Evolutionary conservation across 2,797 vertebrate genomes (phyloP).

Genomic region (Zenarchopterus dispar): DNA sequence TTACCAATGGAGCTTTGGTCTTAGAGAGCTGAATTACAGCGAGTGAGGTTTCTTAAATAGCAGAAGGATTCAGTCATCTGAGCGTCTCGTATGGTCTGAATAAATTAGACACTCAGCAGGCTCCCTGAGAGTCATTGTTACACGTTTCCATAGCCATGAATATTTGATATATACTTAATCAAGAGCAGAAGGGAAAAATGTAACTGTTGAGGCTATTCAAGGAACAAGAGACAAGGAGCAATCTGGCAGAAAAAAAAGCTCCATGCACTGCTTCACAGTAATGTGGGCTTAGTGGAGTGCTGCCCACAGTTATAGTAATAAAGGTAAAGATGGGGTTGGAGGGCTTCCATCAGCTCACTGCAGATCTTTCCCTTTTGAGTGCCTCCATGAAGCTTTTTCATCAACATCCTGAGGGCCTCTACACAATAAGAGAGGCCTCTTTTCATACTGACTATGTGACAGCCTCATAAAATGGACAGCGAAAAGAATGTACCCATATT

Average conservation of each 20-base stretch:
- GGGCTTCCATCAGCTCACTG: constrained; percentile 56
- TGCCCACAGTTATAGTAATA: constrained; percentile 40
- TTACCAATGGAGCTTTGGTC: constrained; percentile 72
- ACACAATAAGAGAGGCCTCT: constrained; percentile 53
- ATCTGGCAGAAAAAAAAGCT: constrained; percentile 37
- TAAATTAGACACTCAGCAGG: constrained; percentile 65
- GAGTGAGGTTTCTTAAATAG: constrained; percentile 74
- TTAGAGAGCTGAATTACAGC: constrained; percentile 58
- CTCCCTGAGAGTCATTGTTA: constrained; percentile 67
- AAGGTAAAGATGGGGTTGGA: constrained; percentile 49
- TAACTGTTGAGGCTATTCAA: constrained; percentile 48
- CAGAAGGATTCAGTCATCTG: constrained; percentile 69
- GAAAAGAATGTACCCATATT: constrained; percentile 69
- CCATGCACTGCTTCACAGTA: constrained; percentile 28
- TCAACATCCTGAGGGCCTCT: constrained; percentile 73
- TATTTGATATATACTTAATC: constrained; percentile 72
- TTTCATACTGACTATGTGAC: constrained; percentile 63
- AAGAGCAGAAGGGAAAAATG: constrained; percentile 64
- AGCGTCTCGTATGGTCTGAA: constrained; percentile 65
- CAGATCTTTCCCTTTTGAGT: constrained; percentile 78
- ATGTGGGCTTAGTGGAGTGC: constrained; percentile 31
- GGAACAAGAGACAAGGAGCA: constrained; percentile 30
- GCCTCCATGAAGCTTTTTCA: constrained; percentile 57
- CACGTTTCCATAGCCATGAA: constrained; percentile 70
- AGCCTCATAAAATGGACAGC: constrained; percentile 68